Base-by-base conservation (phyloP, 2,888 invertebrate species). In the Microdon myrmicae region DNA sequence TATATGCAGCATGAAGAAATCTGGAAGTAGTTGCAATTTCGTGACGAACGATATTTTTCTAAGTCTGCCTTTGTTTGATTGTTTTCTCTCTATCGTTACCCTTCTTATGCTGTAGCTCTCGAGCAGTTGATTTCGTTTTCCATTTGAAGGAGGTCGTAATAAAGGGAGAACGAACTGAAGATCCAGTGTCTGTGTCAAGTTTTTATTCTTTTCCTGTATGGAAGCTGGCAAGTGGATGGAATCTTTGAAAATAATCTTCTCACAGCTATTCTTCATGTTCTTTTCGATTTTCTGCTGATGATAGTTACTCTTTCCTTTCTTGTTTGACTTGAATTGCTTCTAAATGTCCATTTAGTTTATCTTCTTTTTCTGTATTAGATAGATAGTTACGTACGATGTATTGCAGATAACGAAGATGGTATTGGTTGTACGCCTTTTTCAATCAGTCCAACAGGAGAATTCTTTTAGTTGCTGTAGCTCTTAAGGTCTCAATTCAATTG, bases 221-320 rank as follows among this genome's bases (percentile, higher is more conserved):
- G 25, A 10, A 22, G 43, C 31, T 17, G 47, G 25, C 13, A 10
- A 22, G 8, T 41, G 54, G n/a, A 10, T 6, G 26, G 26, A 22
- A 43, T 35, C 28, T 48, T 48, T 38, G 48, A 29, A 61, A 61
- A 64, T 64, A 64, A 64, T 64, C 56, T 64, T 39, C 51, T 64
- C 45, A 35, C 61, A 45, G 49, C 61, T 56, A 64, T 64, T 56
- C 61, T 64, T 64, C 51, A 51, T 64, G 61, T 64, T 56, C 56
- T 64, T 45, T 64, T 64, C 61, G 56, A 64, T 64, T 64, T 64
- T 56, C 61, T 64, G 61, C 61, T 64, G 61, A 64, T 64, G 61
- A 64, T 56, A 56, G 61, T 64, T 64, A 64, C 61, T 64, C 51
- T 64, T 64, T 64, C 61, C 56, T 56, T 55, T 51, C 61, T 64